Evolutionary conservation across 2,888 invertebrate genomes (phyloP), one percentile per base, ranked within the genome.

Genomic region (Lutraria lutraria): DNA sequence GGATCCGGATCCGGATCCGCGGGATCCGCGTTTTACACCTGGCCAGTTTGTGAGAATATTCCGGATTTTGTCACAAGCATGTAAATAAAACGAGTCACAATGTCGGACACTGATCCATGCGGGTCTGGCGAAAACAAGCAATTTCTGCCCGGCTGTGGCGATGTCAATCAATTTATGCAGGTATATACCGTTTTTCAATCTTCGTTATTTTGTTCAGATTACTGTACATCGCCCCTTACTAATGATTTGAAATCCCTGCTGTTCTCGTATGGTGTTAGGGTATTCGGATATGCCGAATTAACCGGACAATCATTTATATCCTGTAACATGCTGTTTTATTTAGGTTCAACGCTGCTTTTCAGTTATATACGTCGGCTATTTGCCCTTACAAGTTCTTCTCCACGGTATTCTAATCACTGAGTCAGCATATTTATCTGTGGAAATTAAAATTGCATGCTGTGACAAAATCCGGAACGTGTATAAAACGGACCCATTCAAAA

Each of bases 131-230:
- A 87, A 82, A 89, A 89, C 34, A 13, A 56, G 21, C 80, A 76
- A 63, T 91, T 91, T 83, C 87, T 91, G 56, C 84, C 87, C 10
- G 72, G 84, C 53, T 90, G 84, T 63, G 90, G 83, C 29, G 89
- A 91, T 88, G 91, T 91, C 84, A 91, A 87, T n/a, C 87, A 87
- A 43, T 91, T 91, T 89, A 86, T 90, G 60, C 91, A 90, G 90
- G 91, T 91, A 86, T n/a, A 79, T 29, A 52, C 0, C 6, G 19
- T 43, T 29, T 25, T 25, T 3, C 12, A 25, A 72, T 12, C 15
- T 56, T 34, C 79, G 6, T 63, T 31, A 16, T 79, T 12, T 34
- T 43, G 52, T 16, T 21, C 21, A 12, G 25, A 56, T 29, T 21
- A 25, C 19, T 25, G 25, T 1, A 31, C 25, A 19, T 54, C 54